Base-by-base conservation (phyloP, 2,888 invertebrate species). In the Parochlus steinenii region DNA sequence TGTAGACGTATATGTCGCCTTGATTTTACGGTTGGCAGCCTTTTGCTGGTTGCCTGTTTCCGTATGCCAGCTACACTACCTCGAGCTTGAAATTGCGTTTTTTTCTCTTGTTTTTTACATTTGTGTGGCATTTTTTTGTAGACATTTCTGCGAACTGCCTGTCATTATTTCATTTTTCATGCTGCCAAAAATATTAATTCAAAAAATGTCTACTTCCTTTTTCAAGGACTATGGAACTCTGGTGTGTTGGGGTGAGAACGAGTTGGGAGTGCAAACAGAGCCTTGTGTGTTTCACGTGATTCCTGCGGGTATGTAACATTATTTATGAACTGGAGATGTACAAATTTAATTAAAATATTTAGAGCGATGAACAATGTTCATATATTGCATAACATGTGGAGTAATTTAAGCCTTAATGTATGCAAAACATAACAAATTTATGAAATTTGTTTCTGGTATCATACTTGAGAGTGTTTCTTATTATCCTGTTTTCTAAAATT, bases 201-300 rank as follows among this genome's bases (percentile, higher is more conserved):
- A 12, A n/a, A n/a, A n/a, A n/a, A n/a, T n/a, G n/a, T n/a, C n/a
- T n/a, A n/a, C n/a, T n/a, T 8, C n/a, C 22, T 16, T 35, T 36
- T 32, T 28, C 16, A 22, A 59, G 52, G 78, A 79, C 58, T 80
- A 79, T 48, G 79, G 79, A 17, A 75, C 75, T 14, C 58, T 80
- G 24, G 62, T 76, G 26, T 80, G 80, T 50, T 77, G 74, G 73
- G 79, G 74, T 6, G 65, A 61, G 47, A 80, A 80, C 54, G 74
- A 74, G 50, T 70, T 76, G 44, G 79, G 79, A 31, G 60, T 66
- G 42, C 79, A 79, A 54, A 65, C 64, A 44, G 73, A 74, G 40
- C 79, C 80, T 1, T 80, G 80, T 52, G 67, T 77, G 31, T 79
- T 71, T 53, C 71, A 70, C 49, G 69, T 80, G 44, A 73, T 72